A percentile compares a stretch with the other conserved stretches of the same genome.
phyloP scores from a whole-genome alignment of 2,888 invertebrate species.

The Tiliacea citrago region DNA sequence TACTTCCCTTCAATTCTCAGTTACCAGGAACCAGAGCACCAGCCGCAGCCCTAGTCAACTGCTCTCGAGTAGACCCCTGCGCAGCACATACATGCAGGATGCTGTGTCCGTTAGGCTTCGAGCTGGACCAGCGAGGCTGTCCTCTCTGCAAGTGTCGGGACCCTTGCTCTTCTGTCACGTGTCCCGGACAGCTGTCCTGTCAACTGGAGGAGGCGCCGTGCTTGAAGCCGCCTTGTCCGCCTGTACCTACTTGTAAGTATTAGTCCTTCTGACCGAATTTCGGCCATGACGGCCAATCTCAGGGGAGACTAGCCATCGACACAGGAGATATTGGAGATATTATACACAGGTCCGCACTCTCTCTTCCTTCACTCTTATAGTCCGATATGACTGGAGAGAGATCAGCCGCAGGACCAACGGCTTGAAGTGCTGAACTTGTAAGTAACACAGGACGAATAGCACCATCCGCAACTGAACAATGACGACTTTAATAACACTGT shows the following conservation, averaged over 20 bases:
- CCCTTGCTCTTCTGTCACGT: slow-evolving; percentile 94
- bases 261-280: too few relatives aligned
- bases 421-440: neutral
- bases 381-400: too few relatives aligned
- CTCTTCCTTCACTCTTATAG: too few relatives aligned
- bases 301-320: too few relatives aligned
- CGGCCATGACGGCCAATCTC: too few relatives aligned
- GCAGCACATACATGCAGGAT: slow-evolving; percentile 96
- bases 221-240: slow-evolving; percentile 95
- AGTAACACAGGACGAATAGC: neutral
- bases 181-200: slow-evolving; percentile 94
- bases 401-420: neutral
- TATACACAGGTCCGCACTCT: too few relatives aligned
- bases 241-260: slow-evolving; percentile 94
- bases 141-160: slow-evolving; percentile 95
- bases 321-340: too few relatives aligned
- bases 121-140: slow-evolving; percentile 93
- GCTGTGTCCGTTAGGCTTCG: slow-evolving; percentile 96
- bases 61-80: slow-evolving; percentile 93
- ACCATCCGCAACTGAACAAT: neutral
- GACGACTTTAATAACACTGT: neutral
- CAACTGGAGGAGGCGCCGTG: slow-evolving; percentile 95
- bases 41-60: slow-evolving; percentile 92
- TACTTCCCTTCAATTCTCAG: slow-evolving; percentile 64
- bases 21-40: slow-evolving; percentile 94